Evolutionary conservation across 1,140 invertebrate species (phyloP).

Genomic region (Oncopodura yosiiana): DNA sequence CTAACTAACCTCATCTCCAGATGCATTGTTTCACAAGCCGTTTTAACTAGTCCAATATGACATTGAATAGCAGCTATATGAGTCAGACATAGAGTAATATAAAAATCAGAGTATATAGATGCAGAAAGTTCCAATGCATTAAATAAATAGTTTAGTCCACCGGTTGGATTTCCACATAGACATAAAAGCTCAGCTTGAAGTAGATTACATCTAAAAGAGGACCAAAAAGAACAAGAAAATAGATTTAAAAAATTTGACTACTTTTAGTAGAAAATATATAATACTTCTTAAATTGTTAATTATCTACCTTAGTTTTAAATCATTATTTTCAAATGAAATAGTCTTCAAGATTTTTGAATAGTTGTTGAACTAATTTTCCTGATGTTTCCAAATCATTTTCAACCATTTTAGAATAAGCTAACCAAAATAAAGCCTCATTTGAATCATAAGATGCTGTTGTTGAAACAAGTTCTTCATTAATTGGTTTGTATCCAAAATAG

Average conservation of each 20-base stretch:
- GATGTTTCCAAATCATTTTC: slow-evolving; percentile 19
- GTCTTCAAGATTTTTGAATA: slow-evolving; percentile 2
- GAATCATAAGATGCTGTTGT: slow-evolving; percentile 13
- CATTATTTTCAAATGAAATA: slow-evolving; percentile 16
- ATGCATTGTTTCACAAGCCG: slow-evolving; percentile 17
- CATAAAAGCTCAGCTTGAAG: slow-evolving; percentile 28
- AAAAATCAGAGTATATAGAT: slow-evolving; percentile 22
- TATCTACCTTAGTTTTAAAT: slow-evolving; percentile 22
- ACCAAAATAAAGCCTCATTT: slow-evolving; percentile 26
- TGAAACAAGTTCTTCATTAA: slow-evolving; percentile 9
- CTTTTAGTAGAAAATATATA: background rate
- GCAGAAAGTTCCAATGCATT: slow-evolving; percentile 23
- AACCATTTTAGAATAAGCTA: slow-evolving; percentile 23
- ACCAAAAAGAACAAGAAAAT: background rate
- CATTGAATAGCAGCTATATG: slow-evolving; percentile 26
- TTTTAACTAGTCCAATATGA: slow-evolving; percentile 18
- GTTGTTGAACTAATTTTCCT: slow-evolving; percentile 8
- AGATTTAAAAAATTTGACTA: background rate
- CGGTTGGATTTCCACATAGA: slow-evolving; percentile 13
- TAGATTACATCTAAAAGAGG: slow-evolving; percentile 20
- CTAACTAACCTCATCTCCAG: slow-evolving; percentile 25
- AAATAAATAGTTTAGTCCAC: slow-evolving; percentile 19
- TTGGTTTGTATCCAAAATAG: slow-evolving; percentile 13
- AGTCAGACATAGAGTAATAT: slow-evolving; percentile 18
- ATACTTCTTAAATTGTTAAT: background rate